A percentile compares a stretch with the other conserved stretches of the same genome.
Evolutionary conservation across 2,113 vertebrate genomes (phyloP).

Genomic region (Pseudopipra pipra): DNA sequence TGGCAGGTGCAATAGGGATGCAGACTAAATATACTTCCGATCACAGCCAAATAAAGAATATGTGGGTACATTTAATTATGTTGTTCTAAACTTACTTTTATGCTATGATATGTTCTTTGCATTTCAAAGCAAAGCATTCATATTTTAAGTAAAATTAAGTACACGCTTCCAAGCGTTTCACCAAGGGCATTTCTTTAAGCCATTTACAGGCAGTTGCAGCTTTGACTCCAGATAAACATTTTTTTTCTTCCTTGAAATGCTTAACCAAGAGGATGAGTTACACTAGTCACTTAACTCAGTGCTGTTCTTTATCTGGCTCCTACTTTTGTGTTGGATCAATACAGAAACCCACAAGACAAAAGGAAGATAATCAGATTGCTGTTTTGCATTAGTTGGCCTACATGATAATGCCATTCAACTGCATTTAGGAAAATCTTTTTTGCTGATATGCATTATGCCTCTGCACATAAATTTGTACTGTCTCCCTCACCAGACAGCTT

Average conservation of each 20-base stretch:
- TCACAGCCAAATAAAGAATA: background rate
- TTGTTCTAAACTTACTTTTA: background rate
- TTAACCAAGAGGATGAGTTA: constrained; percentile 18
- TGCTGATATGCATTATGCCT: background rate
- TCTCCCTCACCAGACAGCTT: background rate
- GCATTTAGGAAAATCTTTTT: constrained; percentile 36
- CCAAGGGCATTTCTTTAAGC: background rate
- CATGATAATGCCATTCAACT: background rate
- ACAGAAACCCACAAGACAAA: background rate
- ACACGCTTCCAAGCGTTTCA: background rate
- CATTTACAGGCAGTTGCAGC: background rate
- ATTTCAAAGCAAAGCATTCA: background rate
- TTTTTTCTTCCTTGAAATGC: background rate
- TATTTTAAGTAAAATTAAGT: background rate
- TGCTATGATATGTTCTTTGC: background rate
- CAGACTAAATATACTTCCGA: background rate
- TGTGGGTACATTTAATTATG: background rate
- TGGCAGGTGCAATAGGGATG: background rate
- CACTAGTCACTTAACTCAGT: background rate
- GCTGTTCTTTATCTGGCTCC: background rate
- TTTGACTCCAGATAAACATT: background rate
- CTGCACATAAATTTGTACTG: constrained; percentile 4
- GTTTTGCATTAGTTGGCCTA: constrained; percentile 10
- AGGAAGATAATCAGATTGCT: constrained; percentile 28
- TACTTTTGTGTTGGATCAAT: constrained; percentile 7